These are phyloP conservation scores for Lampris incognitus DNA, from an alignment of 2,113 vertebrate species.

Conservation along the genomic window DNA sequence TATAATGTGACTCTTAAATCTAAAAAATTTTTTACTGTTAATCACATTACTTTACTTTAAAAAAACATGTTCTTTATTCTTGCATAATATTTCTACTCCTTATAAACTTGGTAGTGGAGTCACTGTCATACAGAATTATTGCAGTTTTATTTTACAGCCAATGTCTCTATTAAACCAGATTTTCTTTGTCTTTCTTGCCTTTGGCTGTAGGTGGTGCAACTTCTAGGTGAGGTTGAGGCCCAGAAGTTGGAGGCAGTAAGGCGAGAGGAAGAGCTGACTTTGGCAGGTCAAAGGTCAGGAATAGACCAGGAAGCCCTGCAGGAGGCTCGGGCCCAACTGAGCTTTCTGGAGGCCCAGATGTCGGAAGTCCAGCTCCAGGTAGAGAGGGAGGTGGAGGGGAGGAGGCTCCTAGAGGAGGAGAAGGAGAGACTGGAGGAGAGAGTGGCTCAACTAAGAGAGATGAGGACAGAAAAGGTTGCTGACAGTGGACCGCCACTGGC, in stretches of 20 bases:
- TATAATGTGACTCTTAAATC: too few species aligned
- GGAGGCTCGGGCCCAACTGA: constrained; percentile 80
- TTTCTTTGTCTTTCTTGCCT: not conserved
- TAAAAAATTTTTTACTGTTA: too few species aligned
- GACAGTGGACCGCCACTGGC: constrained; percentile 49
- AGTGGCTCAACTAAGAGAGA: constrained; percentile 78
- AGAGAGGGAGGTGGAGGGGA: constrained; percentile 81
- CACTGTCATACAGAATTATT: too few species aligned
- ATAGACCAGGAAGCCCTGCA: constrained; percentile 85
- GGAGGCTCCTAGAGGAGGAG: constrained; percentile 84
- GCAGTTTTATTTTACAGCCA: too few species aligned
- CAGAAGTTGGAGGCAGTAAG: constrained; percentile 88
- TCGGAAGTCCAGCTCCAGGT: constrained; percentile 85
- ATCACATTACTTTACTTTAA: too few species aligned
- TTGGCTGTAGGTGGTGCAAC: constrained; percentile 78
- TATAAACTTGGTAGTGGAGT: too few species aligned
- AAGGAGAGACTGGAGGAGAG: constrained; percentile 84
- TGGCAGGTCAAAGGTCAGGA: constrained; percentile 78
- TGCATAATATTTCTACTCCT: too few species aligned
- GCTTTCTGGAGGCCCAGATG: constrained; percentile 76
- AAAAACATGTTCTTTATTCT: too few species aligned
- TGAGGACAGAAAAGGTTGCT: constrained; percentile 55
- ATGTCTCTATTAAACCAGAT: not conserved
- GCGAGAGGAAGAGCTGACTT: constrained; percentile 87
- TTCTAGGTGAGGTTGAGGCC: constrained; percentile 88